These are phyloP conservation scores for Prionailurus bengalensis DNA, from an alignment of 2,113 vertebrate species.

Conservation along the genomic window DNA sequence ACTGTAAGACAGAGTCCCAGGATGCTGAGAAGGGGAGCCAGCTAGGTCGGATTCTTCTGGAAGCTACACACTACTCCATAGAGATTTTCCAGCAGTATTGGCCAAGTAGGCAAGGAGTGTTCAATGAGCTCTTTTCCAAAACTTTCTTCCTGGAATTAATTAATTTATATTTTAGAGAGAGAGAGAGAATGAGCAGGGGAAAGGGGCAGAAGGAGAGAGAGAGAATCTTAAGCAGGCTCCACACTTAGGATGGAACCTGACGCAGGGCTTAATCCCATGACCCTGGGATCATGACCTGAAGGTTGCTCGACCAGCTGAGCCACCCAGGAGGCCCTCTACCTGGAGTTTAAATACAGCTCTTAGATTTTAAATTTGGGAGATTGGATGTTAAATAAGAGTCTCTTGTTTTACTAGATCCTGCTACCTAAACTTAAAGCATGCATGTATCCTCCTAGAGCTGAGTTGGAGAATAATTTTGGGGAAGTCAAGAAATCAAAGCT, in stretches of 20 bases:
- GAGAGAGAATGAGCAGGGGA: no score
- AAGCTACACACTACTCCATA: constrained; percentile 60
- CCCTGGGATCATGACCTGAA: no score
- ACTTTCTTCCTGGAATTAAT: neutral
- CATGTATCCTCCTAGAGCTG: neutral
- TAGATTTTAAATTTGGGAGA: constrained; percentile 73
- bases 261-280: no score
- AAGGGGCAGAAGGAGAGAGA: no score
- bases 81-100: neutral
- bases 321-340: no score
- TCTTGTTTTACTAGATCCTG: constrained; percentile 44
- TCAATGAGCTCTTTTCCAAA: constrained; percentile 31
- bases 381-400: constrained; percentile 3
- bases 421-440: constrained; percentile 28
- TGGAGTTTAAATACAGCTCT: constrained; percentile 63
- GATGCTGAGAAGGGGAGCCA: neutral
- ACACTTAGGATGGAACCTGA: no score
- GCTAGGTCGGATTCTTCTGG: neutral
- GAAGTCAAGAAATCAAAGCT: constrained; percentile 25
- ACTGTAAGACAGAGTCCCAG: neutral
- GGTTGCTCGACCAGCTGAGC: no score
- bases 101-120: neutral
- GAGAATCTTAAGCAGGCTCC: no score
- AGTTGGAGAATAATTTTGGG: constrained; percentile 58
- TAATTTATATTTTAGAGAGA: no score